Evolutionary conservation across 2,113 vertebrate genomes (phyloP).

Genomic region (Callopanchax toddi): DNA sequence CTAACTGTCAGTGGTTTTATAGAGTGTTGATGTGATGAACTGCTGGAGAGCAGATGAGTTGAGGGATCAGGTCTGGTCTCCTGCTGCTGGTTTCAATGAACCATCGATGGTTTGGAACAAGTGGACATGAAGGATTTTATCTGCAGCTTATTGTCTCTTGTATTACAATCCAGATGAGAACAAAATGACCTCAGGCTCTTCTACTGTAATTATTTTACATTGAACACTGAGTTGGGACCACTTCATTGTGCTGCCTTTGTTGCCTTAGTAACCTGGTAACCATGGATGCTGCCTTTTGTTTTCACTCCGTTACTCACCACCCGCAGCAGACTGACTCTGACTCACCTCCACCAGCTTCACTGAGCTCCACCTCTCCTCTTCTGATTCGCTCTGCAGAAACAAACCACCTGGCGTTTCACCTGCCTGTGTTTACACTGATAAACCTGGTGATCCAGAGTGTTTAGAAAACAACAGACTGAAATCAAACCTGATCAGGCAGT

Average conservation of each 20-base stretch:
- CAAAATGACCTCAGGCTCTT: neutral
- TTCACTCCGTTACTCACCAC: slow-evolving; percentile 54
- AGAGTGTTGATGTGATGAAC: too few relatives aligned
- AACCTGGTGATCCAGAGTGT: slow-evolving; percentile 5
- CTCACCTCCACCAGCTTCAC: slow-evolving; percentile 42
- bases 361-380: slow-evolving; percentile 1
- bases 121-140: slow-evolving; percentile 23
- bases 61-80: too few relatives aligned
- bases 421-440: slow-evolving; percentile 16
- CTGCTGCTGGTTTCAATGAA: slow-evolving; percentile 5
- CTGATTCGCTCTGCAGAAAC: neutral
- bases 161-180: slow-evolving; percentile 10
- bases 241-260: slow-evolving; percentile 36
- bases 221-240: neutral
- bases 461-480: slow-evolving; percentile 3
- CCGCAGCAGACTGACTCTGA: slow-evolving; percentile 47
- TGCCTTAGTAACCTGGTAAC: slow-evolving; percentile 62
- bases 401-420: too few relatives aligned
- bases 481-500: slow-evolving; percentile 6
- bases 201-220: slow-evolving; percentile 14
- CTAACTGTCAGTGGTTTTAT: too few relatives aligned
- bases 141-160: slow-evolving; percentile 3
- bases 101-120: slow-evolving; percentile 5
- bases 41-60: neutral
- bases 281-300: slow-evolving; percentile 57